Conservation (phyloP, 2,888 invertebrate species). For the Nematopogon swammerdamellus region DNA sequence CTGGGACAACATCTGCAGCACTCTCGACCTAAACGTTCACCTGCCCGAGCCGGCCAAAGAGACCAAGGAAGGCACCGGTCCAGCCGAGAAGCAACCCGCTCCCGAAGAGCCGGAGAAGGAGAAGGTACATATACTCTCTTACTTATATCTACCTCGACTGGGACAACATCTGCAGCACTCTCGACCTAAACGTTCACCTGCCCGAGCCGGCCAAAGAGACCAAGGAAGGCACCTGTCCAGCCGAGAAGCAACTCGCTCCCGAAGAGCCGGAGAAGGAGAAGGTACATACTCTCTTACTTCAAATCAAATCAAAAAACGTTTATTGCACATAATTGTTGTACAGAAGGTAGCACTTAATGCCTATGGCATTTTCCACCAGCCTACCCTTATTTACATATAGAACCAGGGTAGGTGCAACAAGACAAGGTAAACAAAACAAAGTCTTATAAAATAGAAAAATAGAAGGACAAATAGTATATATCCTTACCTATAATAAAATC, state of each 20-base stretch:
- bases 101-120: conserved; percentile 43
- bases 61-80: conserved; percentile 67
- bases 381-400: too few relatives aligned
- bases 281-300: too few relatives aligned
- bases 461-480: too few relatives aligned
- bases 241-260: conserved; percentile 56
- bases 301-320: too few relatives aligned
- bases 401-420: too few relatives aligned
- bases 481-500: too few relatives aligned
- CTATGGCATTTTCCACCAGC: too few relatives aligned
- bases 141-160: neutral
- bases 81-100: conserved; percentile 59
- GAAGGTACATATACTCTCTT: too few relatives aligned
- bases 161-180: neutral
- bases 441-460: too few relatives aligned
- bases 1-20: neutral
- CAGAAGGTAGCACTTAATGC: too few relatives aligned
- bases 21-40: neutral
- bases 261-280: conserved; percentile 46
- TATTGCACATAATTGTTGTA: too few relatives aligned
- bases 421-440: too few relatives aligned
- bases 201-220: conserved; percentile 40
- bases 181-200: neutral
- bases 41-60: conserved; percentile 27
- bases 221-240: conserved; percentile 66